Evolutionary conservation across 2,797 vertebrate species (phyloP).

Genomic region (Hozukius guyotensis): DNA sequence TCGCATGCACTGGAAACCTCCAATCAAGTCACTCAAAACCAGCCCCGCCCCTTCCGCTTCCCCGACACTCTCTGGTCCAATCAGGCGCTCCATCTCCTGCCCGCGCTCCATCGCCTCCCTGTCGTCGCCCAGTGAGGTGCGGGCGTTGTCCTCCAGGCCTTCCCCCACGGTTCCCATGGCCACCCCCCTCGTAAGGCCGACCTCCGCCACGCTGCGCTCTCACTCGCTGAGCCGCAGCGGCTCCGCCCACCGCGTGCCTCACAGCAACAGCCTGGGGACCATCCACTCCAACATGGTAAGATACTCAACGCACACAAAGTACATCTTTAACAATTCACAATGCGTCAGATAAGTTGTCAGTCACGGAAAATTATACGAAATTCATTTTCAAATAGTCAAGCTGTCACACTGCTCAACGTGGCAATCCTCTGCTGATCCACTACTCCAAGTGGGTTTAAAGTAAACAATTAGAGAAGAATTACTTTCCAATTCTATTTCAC

Average conservation of each 20-base stretch:
- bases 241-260: constrained; percentile 84
- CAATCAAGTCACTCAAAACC: constrained; percentile 81
- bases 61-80: constrained; percentile 84
- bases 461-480: constrained; percentile 1
- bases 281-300: constrained; percentile 89
- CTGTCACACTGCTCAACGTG: not conserved
- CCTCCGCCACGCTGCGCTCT: constrained; percentile 87
- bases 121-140: constrained; percentile 84
- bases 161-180: constrained; percentile 62
- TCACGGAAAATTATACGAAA: not conserved
- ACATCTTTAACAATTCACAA: constrained; percentile 1
- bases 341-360: not conserved
- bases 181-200: constrained; percentile 74
- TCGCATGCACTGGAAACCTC: constrained; percentile 85
- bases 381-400: constrained; percentile 6
- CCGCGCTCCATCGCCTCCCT: constrained; percentile 94
- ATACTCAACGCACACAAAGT: constrained; percentile 19
- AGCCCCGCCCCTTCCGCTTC: constrained; percentile 79
- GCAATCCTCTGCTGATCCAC: not conserved
- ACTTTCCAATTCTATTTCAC: not conserved
- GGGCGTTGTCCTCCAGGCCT: constrained; percentile 64
- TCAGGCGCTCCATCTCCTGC: constrained; percentile 95
- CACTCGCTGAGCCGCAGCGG: constrained; percentile 93
- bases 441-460: constrained; percentile 8
- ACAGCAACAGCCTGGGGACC: constrained; percentile 84